Evolutionary conservation across 2,888 invertebrate species (phyloP), one percentile per base, ranked within the genome.

Genomic region (Idaea straminata): DNA sequence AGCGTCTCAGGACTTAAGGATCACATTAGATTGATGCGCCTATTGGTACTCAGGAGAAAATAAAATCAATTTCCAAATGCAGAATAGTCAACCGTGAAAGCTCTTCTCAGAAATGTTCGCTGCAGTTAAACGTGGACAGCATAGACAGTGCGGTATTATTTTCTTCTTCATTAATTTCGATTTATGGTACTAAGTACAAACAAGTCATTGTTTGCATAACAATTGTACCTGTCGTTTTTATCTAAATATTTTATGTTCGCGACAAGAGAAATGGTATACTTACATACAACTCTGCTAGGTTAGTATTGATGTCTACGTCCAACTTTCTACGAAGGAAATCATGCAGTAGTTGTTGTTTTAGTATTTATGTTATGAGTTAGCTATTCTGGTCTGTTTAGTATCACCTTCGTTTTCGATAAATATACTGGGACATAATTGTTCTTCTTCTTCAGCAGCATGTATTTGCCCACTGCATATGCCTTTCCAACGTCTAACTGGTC

Each of bases 11-110:
- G 68, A 62, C 69, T 74, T 76, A 85, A 81, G 80, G 81, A 75
- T 75, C 73, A 78, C 71, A 77, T 79, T 84, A 64, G 72, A 69
- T 59, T 47, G 47, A 47, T 47, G 47, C 47, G 13, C 4, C 47
- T 3, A 10, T 36, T 36, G 61, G 61, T 16, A 64, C 65, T 58
- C 57, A 66, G 61, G 62, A 78, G 80, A 80, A 83, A 83, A 81
- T 74, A 77, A 81, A 85, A 84, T 83, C 81, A 81, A 82, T 81
- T 83, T 82, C 80, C 81, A 81, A 85, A 85, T 85, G 84, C 79
- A 82, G 80, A 85, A 85, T 85, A 80, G 80, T 82, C 79, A 81
- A 77, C 79, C 82, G 88, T 85, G 88, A 91, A 91, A 89, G 89
- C 84, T 79, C 78, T 90, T 87, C 91, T 78, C 72, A 83, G 89